A percentile compares a stretch with the other conserved stretches of the same genome.
Conservation (phyloP, 2,797 vertebrate genomes). For the Gymnopithys bicolor region DNA sequence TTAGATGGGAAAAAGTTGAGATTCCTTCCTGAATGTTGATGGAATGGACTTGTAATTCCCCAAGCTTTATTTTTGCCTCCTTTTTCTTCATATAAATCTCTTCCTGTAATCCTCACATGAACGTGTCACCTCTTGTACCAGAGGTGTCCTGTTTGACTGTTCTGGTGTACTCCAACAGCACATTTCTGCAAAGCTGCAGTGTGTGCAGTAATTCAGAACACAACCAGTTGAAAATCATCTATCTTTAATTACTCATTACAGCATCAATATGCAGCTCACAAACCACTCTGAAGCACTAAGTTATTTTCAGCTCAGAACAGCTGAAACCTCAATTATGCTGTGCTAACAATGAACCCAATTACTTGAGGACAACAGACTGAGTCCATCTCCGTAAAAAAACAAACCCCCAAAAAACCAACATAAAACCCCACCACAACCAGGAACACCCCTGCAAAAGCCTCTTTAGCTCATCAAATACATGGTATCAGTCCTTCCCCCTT, state of each 20-base stretch:
- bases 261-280: neutral
- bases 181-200: neutral
- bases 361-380: neutral
- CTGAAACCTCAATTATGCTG: neutral
- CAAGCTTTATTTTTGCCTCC: neutral
- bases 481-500: neutral
- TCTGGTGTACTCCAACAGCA: neutral
- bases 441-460: neutral
- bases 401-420: neutral
- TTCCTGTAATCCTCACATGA: neutral
- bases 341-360: conserved; percentile 4
- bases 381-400: neutral
- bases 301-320: conserved; percentile 14
- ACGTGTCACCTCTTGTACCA: neutral
- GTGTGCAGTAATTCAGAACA: neutral
- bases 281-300: neutral
- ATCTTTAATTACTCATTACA: neutral
- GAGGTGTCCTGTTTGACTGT: neutral
- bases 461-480: neutral
- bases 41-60: neutral
- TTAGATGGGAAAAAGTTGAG: neutral
- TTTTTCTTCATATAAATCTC: neutral
- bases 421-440: too few species aligned
- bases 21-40: neutral
- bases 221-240: neutral